A percentile compares a stretch with the other conserved stretches of the same genome.
Evolutionary conservation across 2,797 vertebrate genomes (phyloP).

Genomic region (Myotis planiceps): DNA sequence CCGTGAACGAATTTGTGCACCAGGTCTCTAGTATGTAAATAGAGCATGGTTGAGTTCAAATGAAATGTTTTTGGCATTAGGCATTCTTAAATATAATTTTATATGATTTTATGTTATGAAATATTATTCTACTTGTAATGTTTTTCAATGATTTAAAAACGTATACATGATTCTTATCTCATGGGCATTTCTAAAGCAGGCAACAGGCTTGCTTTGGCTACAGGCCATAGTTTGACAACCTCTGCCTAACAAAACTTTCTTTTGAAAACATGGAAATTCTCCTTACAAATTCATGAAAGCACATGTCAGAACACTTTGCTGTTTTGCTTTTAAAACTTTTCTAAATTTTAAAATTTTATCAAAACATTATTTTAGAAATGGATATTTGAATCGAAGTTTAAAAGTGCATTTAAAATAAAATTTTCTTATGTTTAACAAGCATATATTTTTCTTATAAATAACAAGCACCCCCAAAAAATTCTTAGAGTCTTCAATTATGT

Average conservation of each 20-base stretch:
- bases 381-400: not conserved
- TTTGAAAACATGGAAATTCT: not conserved
- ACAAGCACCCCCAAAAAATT: not conserved
- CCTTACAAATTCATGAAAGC: not conserved
- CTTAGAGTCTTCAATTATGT: not conserved
- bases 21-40: not conserved
- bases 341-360: not conserved
- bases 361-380: not conserved
- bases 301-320: not conserved
- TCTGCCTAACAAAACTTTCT: not conserved
- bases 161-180: not conserved
- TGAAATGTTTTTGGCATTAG: not conserved
- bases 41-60: not conserved
- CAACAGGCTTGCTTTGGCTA: not conserved
- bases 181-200: not conserved
- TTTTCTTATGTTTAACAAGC: not conserved
- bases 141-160: not conserved
- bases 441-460: not conserved
- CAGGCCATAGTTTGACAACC: not conserved
- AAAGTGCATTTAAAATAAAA: not conserved
- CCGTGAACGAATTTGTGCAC: too few relatives aligned
- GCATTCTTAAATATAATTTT: not conserved
- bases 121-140: not conserved
- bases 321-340: not conserved
- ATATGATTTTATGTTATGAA: not conserved